phyloP scores from a whole-genome alignment of 30 jellyfish, hydroid and myxozoan species.

The Pseudorhiza aurosa region DNA sequence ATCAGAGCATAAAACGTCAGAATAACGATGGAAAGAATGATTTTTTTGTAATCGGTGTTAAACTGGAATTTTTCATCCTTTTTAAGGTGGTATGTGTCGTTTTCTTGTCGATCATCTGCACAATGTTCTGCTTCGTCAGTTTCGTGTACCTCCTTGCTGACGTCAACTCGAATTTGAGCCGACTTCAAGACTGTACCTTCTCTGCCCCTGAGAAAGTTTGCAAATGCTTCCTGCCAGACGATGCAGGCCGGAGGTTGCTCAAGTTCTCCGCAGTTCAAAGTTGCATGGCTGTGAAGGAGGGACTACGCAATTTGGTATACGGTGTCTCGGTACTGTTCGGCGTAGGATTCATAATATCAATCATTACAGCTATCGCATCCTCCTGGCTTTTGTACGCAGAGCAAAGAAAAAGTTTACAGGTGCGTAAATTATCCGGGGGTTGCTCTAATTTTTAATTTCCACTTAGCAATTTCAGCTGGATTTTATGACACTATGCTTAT shows the following conservation, averaged over 20 bases:
- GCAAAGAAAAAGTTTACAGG: slow-evolving; percentile 46
- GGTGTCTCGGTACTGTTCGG: slow-evolving; percentile 92
- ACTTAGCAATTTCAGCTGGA: no score
- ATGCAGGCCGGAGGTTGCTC: slow-evolving; percentile 62
- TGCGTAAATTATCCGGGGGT: slow-evolving; percentile 4
- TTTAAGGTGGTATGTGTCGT: slow-evolving; percentile 80
- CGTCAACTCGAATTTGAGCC: slow-evolving; percentile 67
- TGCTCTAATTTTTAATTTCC: neutral
- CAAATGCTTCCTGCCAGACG: slow-evolving; percentile 74
- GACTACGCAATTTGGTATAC: slow-evolving; percentile 73
- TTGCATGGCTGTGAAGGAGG: slow-evolving; percentile 81
- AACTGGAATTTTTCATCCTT: neutral
- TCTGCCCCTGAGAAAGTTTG: slow-evolving; percentile 70
- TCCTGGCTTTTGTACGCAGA: slow-evolving; percentile 74
- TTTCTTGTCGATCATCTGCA: slow-evolving; percentile 75
- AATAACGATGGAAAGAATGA: no score
- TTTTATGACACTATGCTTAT: no score
- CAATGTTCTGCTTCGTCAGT: slow-evolving; percentile 90
- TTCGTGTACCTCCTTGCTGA: slow-evolving; percentile 81
- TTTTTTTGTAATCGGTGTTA: no score
- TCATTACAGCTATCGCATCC: slow-evolving; percentile 77
- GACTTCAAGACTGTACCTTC: slow-evolving; percentile 86
- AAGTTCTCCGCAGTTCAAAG: slow-evolving; percentile 78
- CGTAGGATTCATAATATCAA: slow-evolving; percentile 82
- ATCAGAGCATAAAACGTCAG: no score